Base-by-base conservation (phyloP, 2,113 vertebrate genomes). In the Microtus pennsylvanicus region DNA sequence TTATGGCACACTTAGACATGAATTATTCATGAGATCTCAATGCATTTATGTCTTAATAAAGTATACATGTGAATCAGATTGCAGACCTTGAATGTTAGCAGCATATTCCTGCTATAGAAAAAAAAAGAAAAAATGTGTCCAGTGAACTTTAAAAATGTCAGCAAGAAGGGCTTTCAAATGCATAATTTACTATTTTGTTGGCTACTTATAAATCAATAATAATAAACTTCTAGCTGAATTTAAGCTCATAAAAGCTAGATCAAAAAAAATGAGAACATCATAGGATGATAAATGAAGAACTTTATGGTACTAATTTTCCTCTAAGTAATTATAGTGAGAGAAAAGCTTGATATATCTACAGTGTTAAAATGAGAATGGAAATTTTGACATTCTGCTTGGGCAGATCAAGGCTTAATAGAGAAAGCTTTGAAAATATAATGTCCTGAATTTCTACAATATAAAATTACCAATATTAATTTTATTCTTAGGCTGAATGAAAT, bases 81-180 rank as follows among this genome's bases (percentile, higher is more conserved):
- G 97, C 97, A 98, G 97, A 97, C 93, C 97, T 94, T 75, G 89
- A 98, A 94, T 93, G 94, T 97, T 97, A 94, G 90, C 94, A 98
- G 97, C 94, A 97, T 92, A 97, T 98, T 98, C 96, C 96, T 89
- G 42, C 94, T 96, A 95, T n/a, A 91, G 86, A 22, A 28, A 42
- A 81, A 97, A 80, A n/a, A 70, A 17, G 76, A 91, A 94, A 90
- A 63, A 67, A 67, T 28, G 93, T 91, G 93, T 96, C 97, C 97
- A 96, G 86, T 98, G 98, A 98, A 98, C 98, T 98, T 98, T 98
- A 94, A 98, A 86, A 99, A 98, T 98, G 97, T 98, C 98, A 99
- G 77, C 97, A 96, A 98, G 97, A 96, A 97, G 94, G 90, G 90
- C 96, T 98, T 98, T 98, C 97, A 98, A 98, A 98, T 98, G 90